A percentile compares a stretch with the other conserved stretches of the same genome.
Evolutionary conservation across 2,797 vertebrate genomes (phyloP).

Genomic region (Melanotaenia pygmaea): DNA sequence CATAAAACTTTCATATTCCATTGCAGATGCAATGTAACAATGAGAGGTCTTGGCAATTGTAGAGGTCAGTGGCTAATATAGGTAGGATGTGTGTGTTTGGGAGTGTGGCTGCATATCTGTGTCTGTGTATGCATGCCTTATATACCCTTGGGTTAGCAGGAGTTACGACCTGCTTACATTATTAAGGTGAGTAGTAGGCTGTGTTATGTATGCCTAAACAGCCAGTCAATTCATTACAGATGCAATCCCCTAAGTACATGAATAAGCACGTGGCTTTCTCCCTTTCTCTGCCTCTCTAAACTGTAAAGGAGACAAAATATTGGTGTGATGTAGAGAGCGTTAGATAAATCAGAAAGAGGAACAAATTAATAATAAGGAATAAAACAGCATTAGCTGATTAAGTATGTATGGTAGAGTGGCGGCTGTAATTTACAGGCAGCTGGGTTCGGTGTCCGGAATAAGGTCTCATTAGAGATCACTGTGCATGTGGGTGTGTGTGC

Average conservation of each 20-base stretch:
- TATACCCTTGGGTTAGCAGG: slow-evolving; percentile 79
- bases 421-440: slow-evolving; percentile 83
- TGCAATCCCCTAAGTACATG: slow-evolving; percentile 84
- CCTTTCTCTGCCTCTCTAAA: slow-evolving; percentile 63
- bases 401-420: slow-evolving; percentile 82
- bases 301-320: slow-evolving; percentile 81
- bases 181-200: slow-evolving; percentile 80
- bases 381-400: slow-evolving; percentile 89
- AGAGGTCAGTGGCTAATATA: slow-evolving; percentile 75
- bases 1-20: slow-evolving; percentile 68
- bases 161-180: slow-evolving; percentile 81
- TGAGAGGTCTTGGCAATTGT: slow-evolving; percentile 57
- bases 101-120: slow-evolving; percentile 34
- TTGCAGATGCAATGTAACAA: slow-evolving; percentile 62
- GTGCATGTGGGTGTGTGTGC: slow-evolving; percentile 44
- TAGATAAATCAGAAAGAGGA: slow-evolving; percentile 80
- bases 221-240: slow-evolving; percentile 79
- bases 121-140: slow-evolving; percentile 57
- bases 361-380: slow-evolving; percentile 86
- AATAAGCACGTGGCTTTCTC: slow-evolving; percentile 70
- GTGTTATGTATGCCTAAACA: slow-evolving; percentile 80
- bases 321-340: slow-evolving; percentile 76
- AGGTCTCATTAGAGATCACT: slow-evolving; percentile 81
- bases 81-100: slow-evolving; percentile 57
- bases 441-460: slow-evolving; percentile 81